Conservation (phyloP, 2,888 invertebrate genomes). For the Panzeria rudis region DNA sequence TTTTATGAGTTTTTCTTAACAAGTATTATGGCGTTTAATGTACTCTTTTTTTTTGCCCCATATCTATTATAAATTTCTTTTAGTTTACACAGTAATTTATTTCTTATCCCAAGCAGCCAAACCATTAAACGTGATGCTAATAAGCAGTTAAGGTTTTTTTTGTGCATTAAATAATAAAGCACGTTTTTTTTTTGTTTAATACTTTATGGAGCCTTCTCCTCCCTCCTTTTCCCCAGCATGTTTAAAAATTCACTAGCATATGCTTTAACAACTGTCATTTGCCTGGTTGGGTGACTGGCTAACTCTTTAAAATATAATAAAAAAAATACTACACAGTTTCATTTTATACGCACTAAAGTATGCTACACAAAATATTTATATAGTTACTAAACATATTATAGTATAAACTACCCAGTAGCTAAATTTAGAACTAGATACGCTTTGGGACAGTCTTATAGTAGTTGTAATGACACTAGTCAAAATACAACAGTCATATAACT, state of each 20-base stretch:
- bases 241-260: background rate
- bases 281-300: too few species aligned
- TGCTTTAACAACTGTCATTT: slow-evolving; percentile 40
- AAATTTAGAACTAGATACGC: too few species aligned
- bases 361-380: background rate
- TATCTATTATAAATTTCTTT: background rate
- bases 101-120: background rate
- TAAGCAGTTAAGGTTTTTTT: background rate
- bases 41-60: background rate
- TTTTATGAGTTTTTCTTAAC: background rate
- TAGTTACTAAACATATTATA: background rate
- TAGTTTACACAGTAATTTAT: background rate
- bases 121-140: background rate
- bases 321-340: slow-evolving; percentile 12
- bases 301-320: slow-evolving; percentile 13
- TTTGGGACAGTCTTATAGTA: too few species aligned
- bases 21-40: background rate
- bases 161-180: slow-evolving; percentile 16
- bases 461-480: too few species aligned
- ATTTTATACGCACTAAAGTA: slow-evolving; percentile 38
- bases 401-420: too few species aligned
- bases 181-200: slow-evolving; percentile 14
- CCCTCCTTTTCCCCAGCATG: background rate
- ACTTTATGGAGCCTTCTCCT: background rate
- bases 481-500: too few species aligned